These are phyloP conservation scores for Aphelenchoides fujianensis DNA, from an alignment of 1,140 invertebrate genomes.

Conservation along the genomic window DNA sequence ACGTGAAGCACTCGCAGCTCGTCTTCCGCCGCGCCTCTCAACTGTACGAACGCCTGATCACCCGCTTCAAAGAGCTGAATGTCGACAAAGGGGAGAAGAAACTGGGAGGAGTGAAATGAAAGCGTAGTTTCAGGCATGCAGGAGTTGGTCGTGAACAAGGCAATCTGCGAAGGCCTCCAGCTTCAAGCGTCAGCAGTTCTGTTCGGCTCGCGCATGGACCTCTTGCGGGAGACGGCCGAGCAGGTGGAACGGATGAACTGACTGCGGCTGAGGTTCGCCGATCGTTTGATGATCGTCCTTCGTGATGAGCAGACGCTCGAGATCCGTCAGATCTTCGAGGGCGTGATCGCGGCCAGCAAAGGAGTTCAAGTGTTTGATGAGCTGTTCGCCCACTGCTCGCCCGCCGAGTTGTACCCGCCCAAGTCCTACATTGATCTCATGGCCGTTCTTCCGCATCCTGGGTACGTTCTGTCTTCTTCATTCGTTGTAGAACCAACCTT, in stretches of 20 bases:
- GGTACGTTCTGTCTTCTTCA: no score
- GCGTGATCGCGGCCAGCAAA: background rate
- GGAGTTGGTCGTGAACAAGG: background rate
- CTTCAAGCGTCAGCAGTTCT: slow-evolving; percentile 4
- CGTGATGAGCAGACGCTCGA: background rate
- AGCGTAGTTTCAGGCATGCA: background rate
- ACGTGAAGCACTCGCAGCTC: background rate
- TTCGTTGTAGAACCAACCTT: no score
- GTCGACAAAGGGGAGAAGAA: background rate
- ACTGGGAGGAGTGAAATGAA: background rate
- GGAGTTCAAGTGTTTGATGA: background rate
- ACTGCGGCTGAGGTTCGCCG: slow-evolving; percentile 1
- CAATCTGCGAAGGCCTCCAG: background rate
- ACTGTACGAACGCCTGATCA: background rate
- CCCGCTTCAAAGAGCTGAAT: background rate
- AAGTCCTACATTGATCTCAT: background rate
- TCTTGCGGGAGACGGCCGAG: slow-evolving; percentile 1
- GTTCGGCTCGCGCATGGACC: slow-evolving; percentile 5
- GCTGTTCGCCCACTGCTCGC: background rate
- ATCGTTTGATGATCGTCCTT: background rate
- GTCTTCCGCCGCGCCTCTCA: slow-evolving; percentile 13
- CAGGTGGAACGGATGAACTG: slow-evolving; percentile 6
- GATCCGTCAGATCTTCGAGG: slow-evolving; percentile 10
- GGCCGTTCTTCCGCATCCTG: slow-evolving; percentile 1
- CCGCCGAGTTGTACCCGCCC: slow-evolving; percentile 7